These are phyloP conservation scores for Eubucco bourcierii DNA, from an alignment of 2,113 vertebrate genomes.

Conservation along the genomic window DNA sequence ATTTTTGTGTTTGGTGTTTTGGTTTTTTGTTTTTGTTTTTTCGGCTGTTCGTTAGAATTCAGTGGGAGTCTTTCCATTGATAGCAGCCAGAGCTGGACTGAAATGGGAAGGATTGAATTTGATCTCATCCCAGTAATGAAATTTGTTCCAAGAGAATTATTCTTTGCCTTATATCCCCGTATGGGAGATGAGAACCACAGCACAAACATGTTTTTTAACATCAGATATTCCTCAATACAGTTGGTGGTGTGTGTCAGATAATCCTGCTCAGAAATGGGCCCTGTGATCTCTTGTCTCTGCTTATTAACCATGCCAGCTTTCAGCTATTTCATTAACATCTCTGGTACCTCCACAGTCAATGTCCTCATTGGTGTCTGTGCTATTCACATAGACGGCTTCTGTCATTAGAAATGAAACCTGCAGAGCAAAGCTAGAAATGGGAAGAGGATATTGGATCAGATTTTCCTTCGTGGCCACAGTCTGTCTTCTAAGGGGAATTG, in stretches of 20 bases:
- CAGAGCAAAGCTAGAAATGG: not conserved
- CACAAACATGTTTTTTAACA: not conserved
- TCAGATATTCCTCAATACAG: not conserved
- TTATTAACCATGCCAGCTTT: not conserved
- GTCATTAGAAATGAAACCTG: not conserved
- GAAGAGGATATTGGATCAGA: not conserved
- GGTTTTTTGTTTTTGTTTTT: not conserved
- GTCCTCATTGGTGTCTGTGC: not conserved
- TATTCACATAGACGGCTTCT: not conserved
- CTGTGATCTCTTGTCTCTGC: not conserved
- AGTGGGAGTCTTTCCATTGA: not conserved
- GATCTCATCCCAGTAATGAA: not conserved
- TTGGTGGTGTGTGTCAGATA: not conserved
- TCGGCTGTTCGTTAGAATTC: constrained; percentile 13
- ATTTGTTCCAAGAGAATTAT: constrained; percentile 38
- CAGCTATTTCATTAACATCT: not conserved
- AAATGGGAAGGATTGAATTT: not conserved
- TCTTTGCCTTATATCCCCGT: not conserved
- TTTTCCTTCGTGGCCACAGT: not conserved
- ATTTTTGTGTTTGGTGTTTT: constrained; percentile 49
- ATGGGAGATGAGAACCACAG: not conserved
- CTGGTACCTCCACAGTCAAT: not conserved
- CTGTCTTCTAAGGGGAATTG: not conserved
- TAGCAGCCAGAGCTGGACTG: not conserved
- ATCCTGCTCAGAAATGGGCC: not conserved